Evolutionary conservation across 2,888 invertebrate genomes (phyloP).

Genomic region (Polydrusus tereticollis): DNA sequence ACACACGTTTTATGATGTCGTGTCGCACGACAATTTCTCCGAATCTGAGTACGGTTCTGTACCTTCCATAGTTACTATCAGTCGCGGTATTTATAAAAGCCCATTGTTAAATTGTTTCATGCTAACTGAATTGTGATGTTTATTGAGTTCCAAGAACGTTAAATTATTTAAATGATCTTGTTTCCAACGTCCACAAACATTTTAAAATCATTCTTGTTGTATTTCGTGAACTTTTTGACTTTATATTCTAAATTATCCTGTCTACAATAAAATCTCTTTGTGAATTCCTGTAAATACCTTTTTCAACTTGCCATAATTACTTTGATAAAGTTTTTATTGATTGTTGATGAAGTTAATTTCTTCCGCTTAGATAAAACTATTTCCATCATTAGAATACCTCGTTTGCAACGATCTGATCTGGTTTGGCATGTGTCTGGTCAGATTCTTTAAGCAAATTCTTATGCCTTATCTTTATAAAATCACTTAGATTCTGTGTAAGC

Average conservation of each 20-base stretch:
- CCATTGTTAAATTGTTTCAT: slow-evolving; percentile 48
- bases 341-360: background rate
- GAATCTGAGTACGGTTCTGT: slow-evolving; percentile 35
- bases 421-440: slow-evolving; percentile 31
- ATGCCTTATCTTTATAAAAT: slow-evolving; percentile 16
- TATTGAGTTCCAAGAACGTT: slow-evolving; percentile 45
- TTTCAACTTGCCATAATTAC: background rate
- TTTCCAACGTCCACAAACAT: background rate
- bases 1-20: background rate
- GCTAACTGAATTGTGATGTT: slow-evolving; percentile 48
- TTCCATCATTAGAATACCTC: slow-evolving; percentile 4
- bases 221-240: no score
- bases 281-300: background rate
- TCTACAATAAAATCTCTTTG: no score
- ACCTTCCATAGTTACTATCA: slow-evolving; percentile 41
- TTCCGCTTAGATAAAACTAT: slow-evolving; percentile 5
- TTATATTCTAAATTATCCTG: no score
- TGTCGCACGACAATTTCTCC: background rate
- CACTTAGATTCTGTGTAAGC: slow-evolving; percentile 10
- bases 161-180: slow-evolving; percentile 41
- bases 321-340: background rate
- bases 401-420: slow-evolving; percentile 11
- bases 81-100: slow-evolving; percentile 47
- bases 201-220: background rate
- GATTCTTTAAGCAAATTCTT: slow-evolving; percentile 28